Base-by-base conservation (phyloP, 2,113 vertebrate species). In the Dicerorhinus sumatrensis region DNA sequence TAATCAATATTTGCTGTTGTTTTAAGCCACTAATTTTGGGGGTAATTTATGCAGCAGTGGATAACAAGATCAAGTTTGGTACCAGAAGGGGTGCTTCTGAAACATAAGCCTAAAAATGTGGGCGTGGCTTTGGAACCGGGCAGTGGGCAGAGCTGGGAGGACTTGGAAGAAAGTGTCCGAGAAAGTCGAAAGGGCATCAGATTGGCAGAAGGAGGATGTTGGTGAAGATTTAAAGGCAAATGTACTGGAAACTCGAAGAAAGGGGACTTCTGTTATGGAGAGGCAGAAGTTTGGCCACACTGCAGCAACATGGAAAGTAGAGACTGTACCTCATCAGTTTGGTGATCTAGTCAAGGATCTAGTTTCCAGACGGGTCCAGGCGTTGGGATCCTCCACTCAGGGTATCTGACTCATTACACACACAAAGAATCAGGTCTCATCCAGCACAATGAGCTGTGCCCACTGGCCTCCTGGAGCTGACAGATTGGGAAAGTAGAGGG, bases 251-350 rank as follows among this genome's bases (percentile, higher is more conserved):
- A 79, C 51, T 10, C 1, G 65, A 51, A 39, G 76, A 5, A 81
- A 48, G 56, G 67, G 17, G 5, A 16, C 18, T 62, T 58, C 70
- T 8, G 4, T 48, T 29, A 31, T 2, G 18, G 25, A 48, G 23
- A 80, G 42, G 54, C 21, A 79, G 36, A 25, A 58, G 36, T 29
- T 42, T 58, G 29, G 12, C 62, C 67, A 33, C 4, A 27, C 16
- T 16, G 16, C 9, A 25, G 29, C n/a, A 1, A 36, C 51, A 48
- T 2, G 18, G 51, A 69, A 10, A 67, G 21, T 36, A 54, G 75
- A 29, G 25, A 29, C 14, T 6, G n/a, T 39, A 18, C 16, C 0
- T 20, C 8, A 16, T 2, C 33, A 69, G 20, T 5, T 10, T 62
- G 16, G 36, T 8, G 31, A 36, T 29, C 72, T 29, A 21, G 36